phyloP scores from a whole-genome alignment of 2,888 invertebrate species.

The Hirudinaria manillensis region DNA sequence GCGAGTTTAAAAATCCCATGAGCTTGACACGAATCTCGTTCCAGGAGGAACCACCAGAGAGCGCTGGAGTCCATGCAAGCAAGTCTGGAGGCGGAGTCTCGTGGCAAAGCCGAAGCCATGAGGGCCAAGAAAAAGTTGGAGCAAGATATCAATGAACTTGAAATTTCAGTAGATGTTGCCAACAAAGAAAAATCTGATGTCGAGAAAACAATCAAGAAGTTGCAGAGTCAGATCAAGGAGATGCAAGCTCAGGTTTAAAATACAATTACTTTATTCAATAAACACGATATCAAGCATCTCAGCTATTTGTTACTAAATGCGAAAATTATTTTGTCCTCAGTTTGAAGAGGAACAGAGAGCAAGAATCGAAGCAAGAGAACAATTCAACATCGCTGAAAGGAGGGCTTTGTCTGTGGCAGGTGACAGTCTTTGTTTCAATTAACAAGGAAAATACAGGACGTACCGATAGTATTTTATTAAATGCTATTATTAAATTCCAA shows the following conservation, averaged over 20 bases:
- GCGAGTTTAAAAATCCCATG: background rate
- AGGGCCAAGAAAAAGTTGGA: constrained; percentile 99
- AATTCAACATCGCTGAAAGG: constrained; percentile 92
- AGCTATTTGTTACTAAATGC: background rate
- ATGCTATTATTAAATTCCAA: background rate
- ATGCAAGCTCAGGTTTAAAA: constrained; percentile 75
- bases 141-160: constrained; percentile 98
- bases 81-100: constrained; percentile 96
- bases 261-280: background rate
- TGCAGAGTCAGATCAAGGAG: constrained; percentile 64
- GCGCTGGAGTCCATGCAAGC: constrained; percentile 99
- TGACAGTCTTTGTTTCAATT: background rate
- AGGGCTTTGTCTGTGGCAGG: constrained; percentile 71
- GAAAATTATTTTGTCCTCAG: background rate
- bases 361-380: constrained; percentile 94
- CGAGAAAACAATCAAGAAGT: constrained; percentile 98
- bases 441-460: background rate
- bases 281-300: background rate
- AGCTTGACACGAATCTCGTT: background rate
- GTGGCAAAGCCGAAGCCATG: constrained; percentile 98
- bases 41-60: constrained; percentile 31
- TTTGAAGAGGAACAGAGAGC: constrained; percentile 67
- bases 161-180: constrained; percentile 96
- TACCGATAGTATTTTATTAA: no score
- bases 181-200: constrained; percentile 97